Conservation (phyloP, 2,888 invertebrate genomes). For the Imbricaverruca yamaguchii region DNA sequence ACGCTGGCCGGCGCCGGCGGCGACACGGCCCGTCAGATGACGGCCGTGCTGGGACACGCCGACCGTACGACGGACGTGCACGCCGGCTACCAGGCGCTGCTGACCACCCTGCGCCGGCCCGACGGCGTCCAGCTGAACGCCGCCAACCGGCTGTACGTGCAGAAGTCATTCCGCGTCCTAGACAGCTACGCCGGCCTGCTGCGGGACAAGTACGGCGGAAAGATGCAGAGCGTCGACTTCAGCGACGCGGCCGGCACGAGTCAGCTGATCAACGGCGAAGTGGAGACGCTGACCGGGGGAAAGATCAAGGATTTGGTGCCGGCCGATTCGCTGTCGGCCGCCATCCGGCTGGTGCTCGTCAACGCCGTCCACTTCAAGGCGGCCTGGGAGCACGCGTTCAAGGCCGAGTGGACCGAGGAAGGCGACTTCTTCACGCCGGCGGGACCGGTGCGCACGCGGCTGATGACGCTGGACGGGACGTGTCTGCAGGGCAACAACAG, state of each 20-base stretch:
- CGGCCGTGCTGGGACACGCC: conserved; percentile 52
- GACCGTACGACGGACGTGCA: background rate
- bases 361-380: conserved; percentile 85
- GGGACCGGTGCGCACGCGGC: conserved; percentile 62
- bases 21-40: conserved; percentile 59
- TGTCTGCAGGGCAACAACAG: conserved; percentile 56
- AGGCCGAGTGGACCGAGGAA: conserved; percentile 57
- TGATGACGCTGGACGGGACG: conserved; percentile 54
- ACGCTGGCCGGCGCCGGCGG: conserved; percentile 69
- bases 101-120: conserved; percentile 22
- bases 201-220: conserved; percentile 50
- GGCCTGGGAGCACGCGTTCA: conserved; percentile 64
- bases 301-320: conserved; percentile 64
- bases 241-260: conserved; percentile 52
- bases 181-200: conserved; percentile 51
- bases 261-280: too few relatives aligned
- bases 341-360: conserved; percentile 62
- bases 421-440: conserved; percentile 67
- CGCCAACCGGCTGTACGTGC: conserved; percentile 69
- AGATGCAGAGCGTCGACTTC: conserved; percentile 50
- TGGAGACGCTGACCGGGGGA: conserved; percentile 61
- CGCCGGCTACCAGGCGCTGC: background rate
- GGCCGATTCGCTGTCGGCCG: conserved; percentile 47
- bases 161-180: conserved; percentile 47
- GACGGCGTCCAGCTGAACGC: conserved; percentile 59